Conservation (phyloP, 2,113 vertebrate genomes). For the Sula dactylatra region DNA sequence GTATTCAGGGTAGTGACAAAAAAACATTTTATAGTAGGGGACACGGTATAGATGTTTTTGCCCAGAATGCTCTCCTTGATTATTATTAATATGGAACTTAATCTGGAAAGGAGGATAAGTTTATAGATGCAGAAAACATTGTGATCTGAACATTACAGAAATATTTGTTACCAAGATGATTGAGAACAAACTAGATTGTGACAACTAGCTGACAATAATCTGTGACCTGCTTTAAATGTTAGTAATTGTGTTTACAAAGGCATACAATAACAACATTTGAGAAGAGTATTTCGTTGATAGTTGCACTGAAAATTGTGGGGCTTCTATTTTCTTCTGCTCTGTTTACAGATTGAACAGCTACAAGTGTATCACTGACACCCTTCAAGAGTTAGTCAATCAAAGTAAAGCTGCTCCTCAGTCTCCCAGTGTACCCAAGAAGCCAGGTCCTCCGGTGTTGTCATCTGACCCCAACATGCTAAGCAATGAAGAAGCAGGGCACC, state of each 20-base stretch:
- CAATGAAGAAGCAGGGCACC: slow-evolving; percentile 94
- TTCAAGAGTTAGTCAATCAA: slow-evolving; percentile 96
- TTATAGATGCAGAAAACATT: not conserved
- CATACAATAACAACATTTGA: not conserved
- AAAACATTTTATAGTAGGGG: not conserved
- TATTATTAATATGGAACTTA: not conserved
- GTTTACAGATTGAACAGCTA: slow-evolving; percentile 86
- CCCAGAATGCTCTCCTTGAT: not conserved
- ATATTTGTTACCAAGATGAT: not conserved
- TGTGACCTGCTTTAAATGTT: not conserved
- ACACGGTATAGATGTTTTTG: not conserved
- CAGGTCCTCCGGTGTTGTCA: slow-evolving; percentile 91
- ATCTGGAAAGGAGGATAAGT: not conserved
- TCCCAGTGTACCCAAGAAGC: slow-evolving; percentile 96
- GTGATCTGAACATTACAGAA: not conserved
- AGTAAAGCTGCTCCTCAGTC: slow-evolving; percentile 98
- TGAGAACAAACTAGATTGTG: not conserved
- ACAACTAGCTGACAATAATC: not conserved
- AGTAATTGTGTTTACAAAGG: not conserved
- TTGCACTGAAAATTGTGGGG: not conserved
- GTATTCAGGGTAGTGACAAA: not conserved
- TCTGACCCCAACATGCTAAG: slow-evolving; percentile 98
- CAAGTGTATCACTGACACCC: slow-evolving; percentile 96
- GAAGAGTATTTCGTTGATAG: not conserved
- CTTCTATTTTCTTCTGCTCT: not conserved